Conservation (phyloP, 2,797 vertebrate genomes). For the Sorex maritimensis region DNA sequence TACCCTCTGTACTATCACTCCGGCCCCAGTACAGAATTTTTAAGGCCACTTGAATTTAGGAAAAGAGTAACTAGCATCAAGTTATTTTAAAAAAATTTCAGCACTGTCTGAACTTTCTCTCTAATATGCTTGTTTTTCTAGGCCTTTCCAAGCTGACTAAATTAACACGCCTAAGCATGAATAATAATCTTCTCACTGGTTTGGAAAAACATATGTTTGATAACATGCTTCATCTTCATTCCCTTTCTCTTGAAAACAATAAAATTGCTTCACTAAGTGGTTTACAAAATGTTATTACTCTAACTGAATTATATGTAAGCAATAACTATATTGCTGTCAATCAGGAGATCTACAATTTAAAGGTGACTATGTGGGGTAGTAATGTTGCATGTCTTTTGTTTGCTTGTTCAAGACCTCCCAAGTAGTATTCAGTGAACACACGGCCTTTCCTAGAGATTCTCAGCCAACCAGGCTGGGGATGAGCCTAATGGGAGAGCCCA, state of each 20-base stretch:
- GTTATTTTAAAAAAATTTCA: slow-evolving; percentile 63
- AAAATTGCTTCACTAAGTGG: slow-evolving; percentile 92
- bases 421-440: neutral
- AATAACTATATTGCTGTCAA: slow-evolving; percentile 93
- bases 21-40: too few relatives aligned
- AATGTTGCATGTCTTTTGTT: neutral
- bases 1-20: too few relatives aligned
- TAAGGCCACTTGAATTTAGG: slow-evolving; percentile 18
- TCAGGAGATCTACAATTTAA: slow-evolving; percentile 94
- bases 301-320: slow-evolving; percentile 94
- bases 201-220: slow-evolving; percentile 91
- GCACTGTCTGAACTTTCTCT: slow-evolving; percentile 52
- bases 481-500: neutral
- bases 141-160: slow-evolving; percentile 92
- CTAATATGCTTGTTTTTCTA: slow-evolving; percentile 85
- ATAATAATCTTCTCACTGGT: slow-evolving; percentile 92
- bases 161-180: slow-evolving; percentile 92
- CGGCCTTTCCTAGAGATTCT: too few relatives aligned
- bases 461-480: neutral
- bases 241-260: slow-evolving; percentile 94
- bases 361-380: slow-evolving; percentile 88
- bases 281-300: slow-evolving; percentile 91
- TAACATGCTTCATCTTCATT: slow-evolving; percentile 92
- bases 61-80: neutral
- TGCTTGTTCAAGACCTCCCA: neutral